Evolutionary conservation across 2,113 vertebrate species (phyloP).

Genomic region (Rousettus leschenaultii): DNA sequence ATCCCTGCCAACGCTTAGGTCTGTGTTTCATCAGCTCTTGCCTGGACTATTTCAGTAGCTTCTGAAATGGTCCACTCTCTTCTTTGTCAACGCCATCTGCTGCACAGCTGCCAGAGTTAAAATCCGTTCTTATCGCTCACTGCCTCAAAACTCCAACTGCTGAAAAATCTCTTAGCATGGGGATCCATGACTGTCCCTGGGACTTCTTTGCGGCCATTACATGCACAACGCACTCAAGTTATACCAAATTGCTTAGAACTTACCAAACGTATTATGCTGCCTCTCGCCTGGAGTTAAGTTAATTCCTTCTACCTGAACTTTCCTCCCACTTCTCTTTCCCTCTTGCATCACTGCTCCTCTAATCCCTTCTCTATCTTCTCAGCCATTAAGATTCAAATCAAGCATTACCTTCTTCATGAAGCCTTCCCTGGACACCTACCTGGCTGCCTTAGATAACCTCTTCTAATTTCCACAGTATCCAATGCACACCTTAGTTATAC

Average conservation of each 20-base stretch:
- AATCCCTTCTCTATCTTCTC: neutral
- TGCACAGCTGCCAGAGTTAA: neutral
- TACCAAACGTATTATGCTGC: neutral
- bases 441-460: neutral
- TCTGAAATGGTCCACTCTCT: slow-evolving; percentile 26
- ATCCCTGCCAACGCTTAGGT: neutral
- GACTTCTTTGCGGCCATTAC: neutral
- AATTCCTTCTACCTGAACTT: neutral
- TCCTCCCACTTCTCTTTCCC: neutral
- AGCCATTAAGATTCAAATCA: neutral
- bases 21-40: slow-evolving; percentile 50
- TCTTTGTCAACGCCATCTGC: slow-evolving; percentile 48
- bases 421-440: neutral
- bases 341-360: neutral
- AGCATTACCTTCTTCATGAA: neutral
- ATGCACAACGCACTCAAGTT: neutral
- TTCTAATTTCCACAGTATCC: neutral
- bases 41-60: slow-evolving; percentile 52
- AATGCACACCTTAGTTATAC: neutral
- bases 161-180: neutral
- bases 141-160: neutral
- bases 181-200: neutral
- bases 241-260: neutral
- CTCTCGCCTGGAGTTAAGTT: neutral
- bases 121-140: neutral